Base-by-base conservation (phyloP, 2,797 vertebrate species). In the Typhlichthys subterraneus region DNA sequence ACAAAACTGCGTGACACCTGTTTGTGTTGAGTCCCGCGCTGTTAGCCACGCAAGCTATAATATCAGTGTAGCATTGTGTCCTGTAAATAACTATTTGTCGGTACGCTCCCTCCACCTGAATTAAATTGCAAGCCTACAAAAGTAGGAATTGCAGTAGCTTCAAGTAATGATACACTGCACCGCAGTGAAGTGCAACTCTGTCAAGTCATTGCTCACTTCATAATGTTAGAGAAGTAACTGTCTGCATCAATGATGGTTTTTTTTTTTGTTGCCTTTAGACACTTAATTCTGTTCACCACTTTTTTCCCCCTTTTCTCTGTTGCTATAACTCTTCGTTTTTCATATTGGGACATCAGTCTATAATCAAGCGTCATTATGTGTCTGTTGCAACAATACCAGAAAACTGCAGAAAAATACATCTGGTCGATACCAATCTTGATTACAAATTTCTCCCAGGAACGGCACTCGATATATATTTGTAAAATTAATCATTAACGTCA, bases 401-500 rank as follows among this genome's bases (percentile, higher is more conserved):
- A 83, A 87, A 83, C 68, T 70, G 69, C 69, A 79, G 82, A 82
- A 84, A 84, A 84, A 86, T 75, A 67, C 63, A 61, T 61, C 23
- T 56, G 76, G 83, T 89, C 84, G 1, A 89, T 89, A 72, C 31
- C 9, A 70, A 70, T 72, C 80, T 82, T 87, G 80, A 88, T 87
- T 80, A 85, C 75, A 87, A 69, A 84, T 85, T 84, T 84, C 85
- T 87, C 81, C 76, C 0, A 67, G 83, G 85, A 82, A 82, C 76
- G 53, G 63, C 62, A 79, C 77, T 85, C 83, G 67, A 84, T 87
- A 79, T 77, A 83, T 83, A 80, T 80, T 49, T 80, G 82, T 85
- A 86, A 74, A 87, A 86, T 81, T 85, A 79, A 85, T 84, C 61
- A 68, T 84, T 85, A 85, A 82, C 48, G 79, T 84, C 82, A 79